Evolutionary conservation across 2,113 vertebrate genomes (phyloP).

Genomic region (Amazona guildingii): DNA sequence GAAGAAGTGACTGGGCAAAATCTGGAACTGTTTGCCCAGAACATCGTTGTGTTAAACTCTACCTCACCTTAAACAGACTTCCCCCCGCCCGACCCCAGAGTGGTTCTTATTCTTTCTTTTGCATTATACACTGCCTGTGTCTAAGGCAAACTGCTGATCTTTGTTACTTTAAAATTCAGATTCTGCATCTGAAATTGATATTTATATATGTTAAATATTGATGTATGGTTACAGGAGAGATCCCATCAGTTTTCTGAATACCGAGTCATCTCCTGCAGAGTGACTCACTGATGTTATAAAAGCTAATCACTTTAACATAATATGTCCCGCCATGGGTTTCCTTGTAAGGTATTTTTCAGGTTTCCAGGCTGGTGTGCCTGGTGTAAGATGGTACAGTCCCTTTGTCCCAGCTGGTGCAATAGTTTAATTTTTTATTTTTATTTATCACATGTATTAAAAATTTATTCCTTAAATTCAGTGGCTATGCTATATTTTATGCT

Average conservation of each 20-base stretch:
- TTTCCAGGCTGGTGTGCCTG: neutral
- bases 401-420: neutral
- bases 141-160: neutral
- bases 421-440: neutral
- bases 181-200: neutral
- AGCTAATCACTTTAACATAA: neutral
- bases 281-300: neutral
- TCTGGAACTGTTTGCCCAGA: neutral
- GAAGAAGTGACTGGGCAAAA: neutral
- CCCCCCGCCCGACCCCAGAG: rapidly evolving
- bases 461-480: neutral
- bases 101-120: neutral
- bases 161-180: neutral
- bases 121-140: neutral
- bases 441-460: neutral
- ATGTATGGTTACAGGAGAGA: neutral
- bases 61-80: neutral
- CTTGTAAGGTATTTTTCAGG: neutral
- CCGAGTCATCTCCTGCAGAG: neutral
- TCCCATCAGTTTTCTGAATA: neutral
- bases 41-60: neutral
- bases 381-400: neutral
- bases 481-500: neutral
- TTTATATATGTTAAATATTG: neutral
- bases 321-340: neutral